These are phyloP conservation scores for Reticulitermes speratus DNA, from an alignment of 1,140 invertebrate genomes.

Conservation along the genomic window DNA sequence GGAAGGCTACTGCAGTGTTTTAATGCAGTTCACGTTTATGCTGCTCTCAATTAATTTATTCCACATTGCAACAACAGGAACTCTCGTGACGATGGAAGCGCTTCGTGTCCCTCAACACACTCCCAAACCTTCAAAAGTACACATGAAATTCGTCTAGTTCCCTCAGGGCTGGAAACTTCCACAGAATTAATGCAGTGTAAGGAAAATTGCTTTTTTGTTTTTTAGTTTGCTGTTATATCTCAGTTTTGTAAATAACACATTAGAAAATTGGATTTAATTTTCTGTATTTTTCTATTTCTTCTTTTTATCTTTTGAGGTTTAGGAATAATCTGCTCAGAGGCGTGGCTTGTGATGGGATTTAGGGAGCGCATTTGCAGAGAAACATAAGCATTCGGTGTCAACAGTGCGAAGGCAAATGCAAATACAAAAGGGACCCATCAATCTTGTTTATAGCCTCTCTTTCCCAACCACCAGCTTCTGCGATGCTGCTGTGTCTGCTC, in stretches of 20 bases:
- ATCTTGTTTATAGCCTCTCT: neutral
- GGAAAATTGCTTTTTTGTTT: neutral
- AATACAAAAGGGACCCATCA: neutral
- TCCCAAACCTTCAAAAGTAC: neutral
- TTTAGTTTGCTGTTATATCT: neutral
- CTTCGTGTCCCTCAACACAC: neutral
- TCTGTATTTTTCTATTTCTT: neutral
- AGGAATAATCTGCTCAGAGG: neutral
- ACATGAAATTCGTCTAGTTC: neutral
- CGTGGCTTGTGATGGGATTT: neutral
- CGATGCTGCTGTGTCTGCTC: too few relatives aligned
- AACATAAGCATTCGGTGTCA: neutral
- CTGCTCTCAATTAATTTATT: neutral
- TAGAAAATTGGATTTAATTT: neutral
- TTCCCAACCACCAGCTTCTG: neutral
- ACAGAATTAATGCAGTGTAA: neutral
- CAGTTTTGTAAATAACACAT: neutral
- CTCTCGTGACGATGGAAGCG: neutral
- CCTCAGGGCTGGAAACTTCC: neutral
- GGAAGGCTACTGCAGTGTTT: neutral
- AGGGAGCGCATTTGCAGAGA: neutral
- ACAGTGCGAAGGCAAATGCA: neutral
- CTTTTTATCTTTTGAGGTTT: neutral
- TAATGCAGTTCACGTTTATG: neutral
- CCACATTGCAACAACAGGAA: neutral